Evolutionary conservation across 2,888 invertebrate genomes (phyloP), one percentile per base, ranked within the genome.

Genomic region (Noctua janthina): DNA sequence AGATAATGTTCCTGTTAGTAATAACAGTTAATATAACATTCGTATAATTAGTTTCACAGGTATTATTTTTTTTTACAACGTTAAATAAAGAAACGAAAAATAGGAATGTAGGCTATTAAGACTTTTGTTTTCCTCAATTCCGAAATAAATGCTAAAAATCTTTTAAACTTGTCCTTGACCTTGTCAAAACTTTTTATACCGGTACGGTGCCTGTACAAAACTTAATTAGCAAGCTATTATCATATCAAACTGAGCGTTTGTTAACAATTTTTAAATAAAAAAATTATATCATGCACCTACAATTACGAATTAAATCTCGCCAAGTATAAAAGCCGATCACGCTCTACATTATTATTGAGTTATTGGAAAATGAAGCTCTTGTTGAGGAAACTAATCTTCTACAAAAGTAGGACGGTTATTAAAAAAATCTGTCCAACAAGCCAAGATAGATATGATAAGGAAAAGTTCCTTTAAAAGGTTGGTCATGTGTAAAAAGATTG

Each of bases 361-460:
- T 88, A 83, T 83, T 87, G 80, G 86, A 89, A 88, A 89, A 86
- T 46, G 76, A 73, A 82, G 79, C 78, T 72, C 79, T 82, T 87
- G 76, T 84, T 71, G 39, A 69, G 62, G 69, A 74, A 88, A 88
- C 81, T 81, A 76, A 87, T 88, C 76, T 84, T 68, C 62, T 49
- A 64, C 62, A 78, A 84, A 81, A 88, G 74, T 70, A 64, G 77
- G 69, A 77, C 20, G 71, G 75, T 84, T 81, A 81, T 88, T 79
- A 86, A 79, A 84, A 84, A 79, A 81, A 90, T 87, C 88, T 90
- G 87, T 88, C 87, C 79, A 80, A 76, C 70, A 85, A 78, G 85
- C 69, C 84, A 85, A 88, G 88, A 89, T 88, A 88, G 83, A 90
- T 91, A 86, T 81, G 74, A 78, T 82, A 77, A 73, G 74, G 75